Evolutionary conservation across 2,888 invertebrate species (phyloP).

Genomic region (Dichetophora obliterata): DNA sequence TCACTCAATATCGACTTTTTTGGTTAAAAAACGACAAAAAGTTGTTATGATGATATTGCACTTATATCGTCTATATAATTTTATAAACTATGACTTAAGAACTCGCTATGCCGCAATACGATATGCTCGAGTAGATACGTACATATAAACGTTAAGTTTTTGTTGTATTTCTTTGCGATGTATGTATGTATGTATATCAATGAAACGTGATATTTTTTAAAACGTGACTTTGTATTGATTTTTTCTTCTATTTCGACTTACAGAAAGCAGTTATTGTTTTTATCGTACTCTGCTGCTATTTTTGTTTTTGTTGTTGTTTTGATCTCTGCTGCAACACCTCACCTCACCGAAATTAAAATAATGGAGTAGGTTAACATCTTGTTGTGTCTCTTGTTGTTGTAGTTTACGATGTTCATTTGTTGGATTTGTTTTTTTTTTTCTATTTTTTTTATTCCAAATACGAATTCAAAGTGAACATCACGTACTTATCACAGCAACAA

Average conservation of each 20-base stretch:
- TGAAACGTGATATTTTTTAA: slow-evolving; percentile 68
- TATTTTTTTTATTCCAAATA: slow-evolving; percentile 55
- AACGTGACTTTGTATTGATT: slow-evolving; percentile 70
- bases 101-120: background rate
- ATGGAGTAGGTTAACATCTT: slow-evolving; percentile 52
- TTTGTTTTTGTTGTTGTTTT: slow-evolving; percentile 41
- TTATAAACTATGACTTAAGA: background rate
- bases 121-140: background rate
- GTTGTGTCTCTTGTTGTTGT: slow-evolving; percentile 36
- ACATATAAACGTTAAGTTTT: background rate
- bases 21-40: too few species aligned
- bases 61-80: background rate
- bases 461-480: slow-evolving; percentile 63
- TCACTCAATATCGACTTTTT: too few species aligned
- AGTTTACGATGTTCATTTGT: slow-evolving; percentile 34
- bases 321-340: slow-evolving; percentile 31
- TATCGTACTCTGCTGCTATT: slow-evolving; percentile 42
- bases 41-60: too few species aligned
- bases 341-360: slow-evolving; percentile 43
- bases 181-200: too few species aligned
- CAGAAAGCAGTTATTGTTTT: slow-evolving; percentile 27
- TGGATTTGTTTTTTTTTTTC: slow-evolving; percentile 43
- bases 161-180: slow-evolving; percentile 44
- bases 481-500: slow-evolving; percentile 58
- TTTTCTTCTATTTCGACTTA: slow-evolving; percentile 56